A percentile compares a stretch with the other conserved stretches of the same genome.
phyloP scores from a whole-genome alignment of 2,797 vertebrate species.

The Sylvia borin region DNA sequence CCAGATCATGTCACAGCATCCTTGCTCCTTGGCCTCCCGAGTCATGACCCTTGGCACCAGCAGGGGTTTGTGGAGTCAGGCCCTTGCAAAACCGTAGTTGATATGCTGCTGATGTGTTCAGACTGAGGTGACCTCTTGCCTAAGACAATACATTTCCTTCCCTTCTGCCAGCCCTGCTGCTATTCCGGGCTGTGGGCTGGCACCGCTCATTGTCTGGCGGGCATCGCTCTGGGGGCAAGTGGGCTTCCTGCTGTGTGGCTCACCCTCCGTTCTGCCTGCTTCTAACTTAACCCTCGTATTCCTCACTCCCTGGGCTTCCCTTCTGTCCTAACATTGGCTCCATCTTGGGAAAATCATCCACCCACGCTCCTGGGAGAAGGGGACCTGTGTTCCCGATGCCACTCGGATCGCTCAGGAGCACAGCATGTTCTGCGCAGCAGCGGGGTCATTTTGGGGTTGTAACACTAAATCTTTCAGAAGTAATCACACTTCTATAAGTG shows the following conservation, averaged over 20 bases:
- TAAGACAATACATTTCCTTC: background rate
- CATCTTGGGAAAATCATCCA: fast-evolving
- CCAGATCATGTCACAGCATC: fast-evolving
- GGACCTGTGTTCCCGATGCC: fast-evolving
- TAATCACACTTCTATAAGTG: background rate
- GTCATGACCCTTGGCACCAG: background rate
- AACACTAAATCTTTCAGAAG: background rate
- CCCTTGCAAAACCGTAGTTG: fast-evolving
- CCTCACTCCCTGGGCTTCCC: background rate
- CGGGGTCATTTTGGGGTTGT: background rate
- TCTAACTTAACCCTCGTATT: background rate
- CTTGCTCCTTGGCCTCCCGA: background rate
- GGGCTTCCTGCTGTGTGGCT: background rate
- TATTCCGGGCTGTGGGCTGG: background rate
- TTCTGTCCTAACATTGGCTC: background rate
- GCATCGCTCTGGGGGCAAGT: background rate
- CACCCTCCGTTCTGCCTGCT: background rate
- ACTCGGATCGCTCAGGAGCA: fast-evolving
- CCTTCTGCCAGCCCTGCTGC: background rate
- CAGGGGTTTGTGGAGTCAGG: fast-evolving
- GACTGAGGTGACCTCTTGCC: background rate
- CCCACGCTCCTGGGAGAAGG: fast-evolving
- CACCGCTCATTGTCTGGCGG: background rate
- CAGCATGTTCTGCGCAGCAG: fast-evolving
- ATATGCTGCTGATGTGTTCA: background rate